Percentiles rank a stretch among this genome's conserved stretches.
Evolutionary conservation across 2,113 vertebrate species (phyloP).

Genomic region (Camelus bactrianus): DNA sequence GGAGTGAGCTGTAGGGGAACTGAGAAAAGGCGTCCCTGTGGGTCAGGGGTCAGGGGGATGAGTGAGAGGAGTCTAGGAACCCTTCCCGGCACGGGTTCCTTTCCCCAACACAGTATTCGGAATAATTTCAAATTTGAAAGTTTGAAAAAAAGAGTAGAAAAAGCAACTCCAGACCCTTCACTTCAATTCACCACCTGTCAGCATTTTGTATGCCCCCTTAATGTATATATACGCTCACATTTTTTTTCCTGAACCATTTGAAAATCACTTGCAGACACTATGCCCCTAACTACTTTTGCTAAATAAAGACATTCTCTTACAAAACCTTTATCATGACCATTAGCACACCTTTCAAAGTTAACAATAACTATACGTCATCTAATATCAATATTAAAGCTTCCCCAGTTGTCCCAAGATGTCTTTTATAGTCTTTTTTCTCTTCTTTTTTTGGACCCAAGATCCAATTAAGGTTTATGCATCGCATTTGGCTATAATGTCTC

Average conservation of each 20-base stretch:
- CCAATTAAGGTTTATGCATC: not conserved
- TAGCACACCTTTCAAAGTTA: constrained; percentile 33
- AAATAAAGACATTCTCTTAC: not conserved
- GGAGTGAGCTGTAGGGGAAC: not conserved
- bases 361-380: not conserved
- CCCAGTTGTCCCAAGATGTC: not conserved
- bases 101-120: not conserved
- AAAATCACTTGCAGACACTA: constrained; percentile 7
- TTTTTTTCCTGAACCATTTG: not conserved
- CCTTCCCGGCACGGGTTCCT: not conserved
- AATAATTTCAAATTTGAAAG: not conserved
- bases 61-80: not conserved
- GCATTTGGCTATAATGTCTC: not conserved
- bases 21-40: not conserved
- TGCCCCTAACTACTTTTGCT: not conserved
- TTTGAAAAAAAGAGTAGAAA: not conserved
- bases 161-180: not conserved
- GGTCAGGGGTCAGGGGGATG: not conserved
- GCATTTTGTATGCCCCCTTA: not conserved
- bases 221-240: not conserved
- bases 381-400: not conserved
- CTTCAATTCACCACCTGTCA: not conserved
- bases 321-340: not conserved
- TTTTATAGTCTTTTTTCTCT: not conserved
- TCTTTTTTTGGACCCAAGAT: not conserved